These are phyloP conservation scores for Chrysopilus asiliformis DNA, from an alignment of 2,888 invertebrate species.

Conservation along the genomic window DNA sequence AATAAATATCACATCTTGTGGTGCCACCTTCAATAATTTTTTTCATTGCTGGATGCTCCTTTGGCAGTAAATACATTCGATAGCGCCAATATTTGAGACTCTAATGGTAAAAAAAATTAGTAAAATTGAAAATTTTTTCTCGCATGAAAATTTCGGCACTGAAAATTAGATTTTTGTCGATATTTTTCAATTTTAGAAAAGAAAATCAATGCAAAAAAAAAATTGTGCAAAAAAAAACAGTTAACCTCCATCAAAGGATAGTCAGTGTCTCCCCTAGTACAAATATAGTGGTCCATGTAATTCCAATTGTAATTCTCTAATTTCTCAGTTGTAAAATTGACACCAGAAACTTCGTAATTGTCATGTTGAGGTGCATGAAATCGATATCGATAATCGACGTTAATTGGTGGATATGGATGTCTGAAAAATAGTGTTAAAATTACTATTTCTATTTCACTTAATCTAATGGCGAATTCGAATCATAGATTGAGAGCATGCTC, in stretches of 20 bases:
- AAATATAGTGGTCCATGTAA: constrained; percentile 92
- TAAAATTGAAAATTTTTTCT: constrained; percentile 2
- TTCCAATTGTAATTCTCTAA: constrained; percentile 97
- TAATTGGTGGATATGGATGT: constrained; percentile 87
- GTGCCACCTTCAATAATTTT: constrained; percentile 60
- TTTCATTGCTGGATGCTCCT: constrained; percentile 64
- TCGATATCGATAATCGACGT: constrained; percentile 81
- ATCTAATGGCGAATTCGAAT: no score
- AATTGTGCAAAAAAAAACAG: no score
- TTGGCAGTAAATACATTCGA: constrained; percentile 74
- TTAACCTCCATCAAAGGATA: constrained; percentile 72
- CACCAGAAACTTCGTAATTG: constrained; percentile 88
- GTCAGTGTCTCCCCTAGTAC: constrained; percentile 85
- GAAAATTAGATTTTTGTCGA: no score
- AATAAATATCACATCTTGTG: constrained; percentile 72
- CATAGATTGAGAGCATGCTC: no score
- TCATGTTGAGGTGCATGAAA: constrained; percentile 87
- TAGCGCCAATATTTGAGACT: constrained; percentile 83
- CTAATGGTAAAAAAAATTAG: constrained; percentile 41
- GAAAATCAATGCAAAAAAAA: no score
- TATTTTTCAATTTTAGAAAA: no score
- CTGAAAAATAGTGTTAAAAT: constrained; percentile 37
- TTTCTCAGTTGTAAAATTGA: constrained; percentile 87
- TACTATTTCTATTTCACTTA: no score
- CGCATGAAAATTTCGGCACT: constrained; percentile 7